These are phyloP conservation scores for Lycocerus yunnanus DNA, from an alignment of 2,888 invertebrate species.

Conservation along the genomic window DNA sequence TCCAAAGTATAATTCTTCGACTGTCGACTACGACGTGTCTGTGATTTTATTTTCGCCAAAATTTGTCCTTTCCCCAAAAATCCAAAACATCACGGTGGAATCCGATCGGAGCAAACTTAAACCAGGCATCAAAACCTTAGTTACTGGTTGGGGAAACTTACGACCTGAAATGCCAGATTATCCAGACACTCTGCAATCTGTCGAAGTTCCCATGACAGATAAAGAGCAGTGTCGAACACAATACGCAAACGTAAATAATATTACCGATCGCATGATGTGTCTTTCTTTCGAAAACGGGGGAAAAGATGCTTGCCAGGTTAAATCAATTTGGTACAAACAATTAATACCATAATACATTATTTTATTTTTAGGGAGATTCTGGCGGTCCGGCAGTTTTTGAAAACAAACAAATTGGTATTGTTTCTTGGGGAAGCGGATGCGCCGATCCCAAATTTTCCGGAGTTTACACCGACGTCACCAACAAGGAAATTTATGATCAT, in stretches of 20 bases:
- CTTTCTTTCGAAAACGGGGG: background rate
- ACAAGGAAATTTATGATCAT: background rate
- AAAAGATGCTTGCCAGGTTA: background rate
- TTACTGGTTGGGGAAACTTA: background rate
- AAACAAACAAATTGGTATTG: background rate
- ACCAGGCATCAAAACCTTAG: background rate
- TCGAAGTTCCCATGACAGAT: background rate
- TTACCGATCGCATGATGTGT: slow-evolving; percentile 1
- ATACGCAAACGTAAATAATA: background rate
- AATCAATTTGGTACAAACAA: no score
- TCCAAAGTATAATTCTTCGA: background rate
- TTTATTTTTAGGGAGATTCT: slow-evolving; percentile 10
- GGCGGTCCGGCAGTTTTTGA: slow-evolving; percentile 1
- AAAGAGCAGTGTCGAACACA: background rate
- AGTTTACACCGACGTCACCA: background rate
- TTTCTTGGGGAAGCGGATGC: slow-evolving; percentile 7
- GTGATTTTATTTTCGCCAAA: background rate
- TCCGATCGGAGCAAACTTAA: background rate
- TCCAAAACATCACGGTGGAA: background rate
- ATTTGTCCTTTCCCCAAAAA: background rate
- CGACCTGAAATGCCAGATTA: background rate
- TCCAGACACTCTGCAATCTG: background rate
- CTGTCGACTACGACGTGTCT: background rate
- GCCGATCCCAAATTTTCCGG: background rate
- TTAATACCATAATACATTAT: no score